Base-by-base conservation (phyloP, 2,888 invertebrate genomes). In the Pegoplata infirma region DNA sequence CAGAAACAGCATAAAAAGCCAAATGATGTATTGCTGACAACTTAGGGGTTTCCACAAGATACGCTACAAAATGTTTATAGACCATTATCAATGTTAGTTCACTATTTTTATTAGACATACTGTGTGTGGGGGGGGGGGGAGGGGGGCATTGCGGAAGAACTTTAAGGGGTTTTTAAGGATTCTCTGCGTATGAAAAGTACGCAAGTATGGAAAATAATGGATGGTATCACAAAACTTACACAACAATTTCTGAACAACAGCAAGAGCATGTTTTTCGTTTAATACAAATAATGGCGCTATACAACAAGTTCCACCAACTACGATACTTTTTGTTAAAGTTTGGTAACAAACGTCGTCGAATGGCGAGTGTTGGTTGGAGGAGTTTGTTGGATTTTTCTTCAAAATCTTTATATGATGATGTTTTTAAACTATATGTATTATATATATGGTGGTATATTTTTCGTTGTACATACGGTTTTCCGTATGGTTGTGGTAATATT, bases 161-260 rank as follows among this genome's bases (percentile, higher is more conserved):
- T 36, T 23, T 14, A 32, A 10, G 14, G 8, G 12, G 25, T 44
- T 46, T 40, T 1, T 8, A 5, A n/a, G 12, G 14, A 40, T 12
- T 7, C 6, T 25, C 8, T 14, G 44, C 36, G 44, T n/a, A n/a
- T n/a, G n/a, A n/a, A 14, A 17, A 40, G n/a, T 17, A 55, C 23
- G 10, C 58, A 49, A 51, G n/a, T n/a, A n/a, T n/a, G n/a, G 36
- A 49, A 44, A 25, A 19, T 51, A 28, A 51, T 40, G 17, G 6
- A n/a, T n/a, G n/a, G 6, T 8, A 51, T 63, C 53, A 21, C 36
- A 40, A n/a, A 63, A 81, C 81, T 82, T 77, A 81, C 82, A 69
- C 74, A 78, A 76, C 56, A 74, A 63, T 79, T 79, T 68, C 63
- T 75, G n/a, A 75, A 72, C 44, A 67, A 51, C 36, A 63, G 32